Percentiles rank a stretch among this genome's conserved stretches.
phyloP scores from a whole-genome alignment of 2,888 invertebrate genomes.

The Apamea anceps region DNA sequence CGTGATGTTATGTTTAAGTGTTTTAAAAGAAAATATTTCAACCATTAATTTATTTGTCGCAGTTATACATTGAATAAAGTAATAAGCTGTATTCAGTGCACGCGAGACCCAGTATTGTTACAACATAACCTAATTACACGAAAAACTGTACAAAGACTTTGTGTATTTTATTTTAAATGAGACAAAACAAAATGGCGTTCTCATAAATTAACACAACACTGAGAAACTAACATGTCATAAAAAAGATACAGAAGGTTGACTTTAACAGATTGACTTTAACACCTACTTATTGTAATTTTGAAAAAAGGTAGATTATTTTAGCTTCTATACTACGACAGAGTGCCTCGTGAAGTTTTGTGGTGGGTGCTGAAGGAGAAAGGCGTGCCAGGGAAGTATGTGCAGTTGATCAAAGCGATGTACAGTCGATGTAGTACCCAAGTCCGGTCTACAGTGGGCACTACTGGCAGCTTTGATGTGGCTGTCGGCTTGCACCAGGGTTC shows the following conservation, averaged over 20 bases:
- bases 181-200: slow-evolving; percentile 32
- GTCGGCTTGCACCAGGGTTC: too few species aligned
- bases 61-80: slow-evolving; percentile 6
- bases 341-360: too few species aligned
- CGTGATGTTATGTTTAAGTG: too few species aligned
- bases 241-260: neutral
- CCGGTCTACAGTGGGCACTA: too few species aligned
- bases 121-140: slow-evolving; percentile 27
- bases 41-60: neutral
- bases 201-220: slow-evolving; percentile 41
- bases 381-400: too few species aligned
- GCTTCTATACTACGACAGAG: too few species aligned
- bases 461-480: too few species aligned
- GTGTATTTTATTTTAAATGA: slow-evolving; percentile 27
- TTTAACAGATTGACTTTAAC: too few species aligned
- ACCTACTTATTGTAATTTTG: neutral
- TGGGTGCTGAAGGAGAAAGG: too few species aligned
- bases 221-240: slow-evolving; percentile 9
- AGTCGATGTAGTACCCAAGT: too few species aligned
- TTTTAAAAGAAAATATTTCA: slow-evolving; percentile 1
- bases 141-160: slow-evolving; percentile 38
- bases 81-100: slow-evolving; percentile 28
- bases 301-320: too few species aligned
- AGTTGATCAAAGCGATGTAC: too few species aligned
- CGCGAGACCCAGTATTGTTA: slow-evolving; percentile 8